Conservation (phyloP, 2,888 invertebrate species). For the Ceraclea dissimilis region DNA sequence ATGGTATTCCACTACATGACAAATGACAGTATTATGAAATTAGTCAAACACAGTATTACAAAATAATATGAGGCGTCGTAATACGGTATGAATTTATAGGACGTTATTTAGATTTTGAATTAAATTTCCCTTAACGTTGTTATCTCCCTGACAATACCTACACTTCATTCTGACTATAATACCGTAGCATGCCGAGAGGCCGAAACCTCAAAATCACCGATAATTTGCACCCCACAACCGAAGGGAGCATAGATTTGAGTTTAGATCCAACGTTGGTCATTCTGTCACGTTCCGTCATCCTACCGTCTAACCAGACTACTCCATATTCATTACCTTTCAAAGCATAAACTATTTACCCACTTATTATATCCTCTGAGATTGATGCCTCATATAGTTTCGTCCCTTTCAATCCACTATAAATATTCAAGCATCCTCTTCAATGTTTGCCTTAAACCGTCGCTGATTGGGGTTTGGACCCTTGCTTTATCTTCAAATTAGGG, state of each 20-base stretch:
- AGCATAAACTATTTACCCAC: slow-evolving; percentile 24
- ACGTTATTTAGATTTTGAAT: too few relatives aligned
- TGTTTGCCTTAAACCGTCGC: slow-evolving; percentile 17
- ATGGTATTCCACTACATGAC: too few relatives aligned
- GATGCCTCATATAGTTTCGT: slow-evolving; percentile 22
- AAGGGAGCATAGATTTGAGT: slow-evolving; percentile 11
- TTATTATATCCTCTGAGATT: slow-evolving; percentile 23
- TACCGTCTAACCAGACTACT: slow-evolving; percentile 8
- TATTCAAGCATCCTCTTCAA: slow-evolving; percentile 20
- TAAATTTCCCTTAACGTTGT: too few relatives aligned
- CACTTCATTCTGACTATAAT: too few relatives aligned
- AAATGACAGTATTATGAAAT: too few relatives aligned
- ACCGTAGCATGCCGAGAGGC: neutral
- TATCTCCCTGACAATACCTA: too few relatives aligned
- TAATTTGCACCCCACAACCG: slow-evolving; percentile 13
- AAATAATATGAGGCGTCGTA: too few relatives aligned
- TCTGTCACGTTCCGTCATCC: slow-evolving; percentile 18
- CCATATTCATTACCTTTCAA: slow-evolving; percentile 22
- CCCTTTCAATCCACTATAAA: slow-evolving; percentile 23
- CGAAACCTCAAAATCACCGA: slow-evolving; percentile 19
- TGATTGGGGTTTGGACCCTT: slow-evolving; percentile 15
- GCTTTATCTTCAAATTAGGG: slow-evolving; percentile 21
- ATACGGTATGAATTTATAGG: too few relatives aligned
- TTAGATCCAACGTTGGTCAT: slow-evolving; percentile 16
- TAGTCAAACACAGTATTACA: too few relatives aligned